Percentiles rank a stretch among this genome's conserved stretches.
Evolutionary conservation across 2,797 vertebrate genomes (phyloP).

Genomic region (Amblyraja radiata): DNA sequence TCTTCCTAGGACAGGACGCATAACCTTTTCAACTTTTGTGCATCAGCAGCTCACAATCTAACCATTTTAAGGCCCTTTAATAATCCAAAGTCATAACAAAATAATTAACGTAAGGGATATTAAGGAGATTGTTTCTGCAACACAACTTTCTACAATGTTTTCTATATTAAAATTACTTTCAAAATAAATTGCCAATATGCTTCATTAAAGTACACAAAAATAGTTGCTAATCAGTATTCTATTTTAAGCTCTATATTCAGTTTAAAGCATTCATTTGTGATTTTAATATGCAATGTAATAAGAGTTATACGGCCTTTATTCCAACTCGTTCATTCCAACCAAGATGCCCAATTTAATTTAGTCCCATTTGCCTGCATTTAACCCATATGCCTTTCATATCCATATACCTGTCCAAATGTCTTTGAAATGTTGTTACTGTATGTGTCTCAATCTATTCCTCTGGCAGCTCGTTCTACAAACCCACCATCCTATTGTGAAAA

Average conservation of each 20-base stretch:
- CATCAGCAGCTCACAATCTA: slow-evolving; percentile 66
- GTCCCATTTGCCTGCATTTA: too few species aligned
- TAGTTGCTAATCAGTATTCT: neutral
- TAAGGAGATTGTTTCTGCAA: neutral
- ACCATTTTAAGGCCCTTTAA: slow-evolving; percentile 37
- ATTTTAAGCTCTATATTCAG: neutral
- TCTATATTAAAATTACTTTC: neutral
- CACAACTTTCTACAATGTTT: neutral
- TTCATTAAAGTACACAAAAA: neutral
- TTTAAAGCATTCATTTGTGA: neutral
- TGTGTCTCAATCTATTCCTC: too few species aligned
- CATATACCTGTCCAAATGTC: too few species aligned
- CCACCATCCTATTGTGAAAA: too few species aligned
- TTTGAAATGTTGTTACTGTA: too few species aligned
- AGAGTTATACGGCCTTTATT: too few species aligned
- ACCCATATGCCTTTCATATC: too few species aligned
- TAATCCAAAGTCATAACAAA: neutral
- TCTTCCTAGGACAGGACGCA: slow-evolving; percentile 72
- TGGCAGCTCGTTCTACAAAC: too few species aligned
- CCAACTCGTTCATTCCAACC: too few species aligned
- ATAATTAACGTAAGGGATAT: neutral
- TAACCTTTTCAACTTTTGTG: slow-evolving; percentile 75
- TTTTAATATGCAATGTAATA: neutral
- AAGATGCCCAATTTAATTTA: too few species aligned
- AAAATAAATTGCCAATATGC: neutral